Percentiles rank a stretch among this genome's conserved stretches.
phyloP scores from a whole-genome alignment of 2,113 vertebrate genomes.

The Pelodiscus sinensis region DNA sequence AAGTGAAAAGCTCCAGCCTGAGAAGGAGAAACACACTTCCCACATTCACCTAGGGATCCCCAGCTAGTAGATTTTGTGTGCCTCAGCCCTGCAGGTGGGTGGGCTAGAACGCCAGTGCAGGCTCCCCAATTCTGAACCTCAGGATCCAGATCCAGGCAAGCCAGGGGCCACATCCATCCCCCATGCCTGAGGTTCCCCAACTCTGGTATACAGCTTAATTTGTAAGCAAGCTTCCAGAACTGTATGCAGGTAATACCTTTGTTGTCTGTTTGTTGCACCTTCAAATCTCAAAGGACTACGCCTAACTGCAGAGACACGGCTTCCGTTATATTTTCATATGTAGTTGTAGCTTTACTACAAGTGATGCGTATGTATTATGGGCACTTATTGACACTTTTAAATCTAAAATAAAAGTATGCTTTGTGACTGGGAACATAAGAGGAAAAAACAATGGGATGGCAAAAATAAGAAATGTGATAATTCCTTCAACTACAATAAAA shows the following conservation, averaged over 20 bases:
- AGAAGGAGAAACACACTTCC: too few species aligned
- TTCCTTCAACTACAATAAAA: not conserved
- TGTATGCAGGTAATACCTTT: accelerated
- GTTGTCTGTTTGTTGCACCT: not conserved
- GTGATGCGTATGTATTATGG: not conserved
- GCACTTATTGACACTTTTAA: not conserved
- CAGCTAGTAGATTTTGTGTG: too few species aligned
- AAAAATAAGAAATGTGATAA: not conserved
- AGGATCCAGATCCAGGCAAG: too few species aligned
- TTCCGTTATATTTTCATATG: not conserved
- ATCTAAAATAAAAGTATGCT: not conserved
- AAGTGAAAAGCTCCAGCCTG: too few species aligned
- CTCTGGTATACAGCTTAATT: accelerated
- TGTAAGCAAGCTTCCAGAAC: not conserved
- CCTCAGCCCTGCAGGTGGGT: too few species aligned
- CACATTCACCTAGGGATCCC: too few species aligned
- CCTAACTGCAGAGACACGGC: not conserved
- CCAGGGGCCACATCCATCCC: too few species aligned
- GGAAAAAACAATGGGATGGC: not conserved
- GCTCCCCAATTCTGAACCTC: too few species aligned
- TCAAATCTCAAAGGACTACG: not conserved
- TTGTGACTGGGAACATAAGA: not conserved
- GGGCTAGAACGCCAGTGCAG: too few species aligned
- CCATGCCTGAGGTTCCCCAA: too few species aligned
- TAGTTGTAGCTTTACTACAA: not conserved